Evolutionary conservation across 64 coral and sea anemone genomes (phyloP).

Genomic region (Porites australiensis): DNA sequence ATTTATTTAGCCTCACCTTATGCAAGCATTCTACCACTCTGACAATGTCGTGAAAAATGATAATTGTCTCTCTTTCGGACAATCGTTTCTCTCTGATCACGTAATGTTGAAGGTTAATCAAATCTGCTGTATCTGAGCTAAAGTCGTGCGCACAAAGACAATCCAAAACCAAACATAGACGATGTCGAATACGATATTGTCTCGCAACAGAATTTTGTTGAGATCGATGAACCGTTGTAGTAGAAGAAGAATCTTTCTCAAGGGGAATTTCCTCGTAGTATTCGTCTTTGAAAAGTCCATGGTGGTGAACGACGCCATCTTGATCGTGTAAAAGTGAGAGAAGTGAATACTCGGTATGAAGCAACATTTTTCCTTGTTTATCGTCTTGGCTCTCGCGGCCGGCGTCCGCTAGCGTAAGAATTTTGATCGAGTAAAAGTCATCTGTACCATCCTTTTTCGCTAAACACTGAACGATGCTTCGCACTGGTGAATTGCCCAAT

Average conservation of each 20-base stretch:
- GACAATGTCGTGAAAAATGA: slow-evolving; percentile 98
- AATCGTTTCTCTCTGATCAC: slow-evolving; percentile 98
- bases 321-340: slow-evolving; percentile 93
- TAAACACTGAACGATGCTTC: slow-evolving; percentile 99
- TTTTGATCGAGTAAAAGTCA: slow-evolving; percentile 99
- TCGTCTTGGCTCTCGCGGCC: slow-evolving; percentile 95
- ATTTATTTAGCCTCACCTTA: slow-evolving; percentile 63
- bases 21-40: slow-evolving; percentile 97
- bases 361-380: slow-evolving; percentile 97
- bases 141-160: slow-evolving; percentile 98
- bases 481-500: slow-evolving; percentile 96
- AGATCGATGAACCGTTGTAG: neutral
- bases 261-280: slow-evolving; percentile 82
- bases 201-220: slow-evolving; percentile 3
- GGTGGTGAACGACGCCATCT: slow-evolving; percentile 97
- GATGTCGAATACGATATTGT: slow-evolving; percentile 70
- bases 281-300: slow-evolving; percentile 97
- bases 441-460: slow-evolving; percentile 97
- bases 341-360: slow-evolving; percentile 96
- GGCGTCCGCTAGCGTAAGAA: slow-evolving; percentile 89
- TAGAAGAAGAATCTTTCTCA: neutral
- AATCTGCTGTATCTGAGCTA: slow-evolving; percentile 84
- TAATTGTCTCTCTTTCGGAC: slow-evolving; percentile 92
- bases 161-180: slow-evolving; percentile 94
- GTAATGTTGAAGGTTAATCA: slow-evolving; percentile 98